Base-by-base conservation (phyloP, 2,113 vertebrate genomes). In the Brachypteracias leptosomus region DNA sequence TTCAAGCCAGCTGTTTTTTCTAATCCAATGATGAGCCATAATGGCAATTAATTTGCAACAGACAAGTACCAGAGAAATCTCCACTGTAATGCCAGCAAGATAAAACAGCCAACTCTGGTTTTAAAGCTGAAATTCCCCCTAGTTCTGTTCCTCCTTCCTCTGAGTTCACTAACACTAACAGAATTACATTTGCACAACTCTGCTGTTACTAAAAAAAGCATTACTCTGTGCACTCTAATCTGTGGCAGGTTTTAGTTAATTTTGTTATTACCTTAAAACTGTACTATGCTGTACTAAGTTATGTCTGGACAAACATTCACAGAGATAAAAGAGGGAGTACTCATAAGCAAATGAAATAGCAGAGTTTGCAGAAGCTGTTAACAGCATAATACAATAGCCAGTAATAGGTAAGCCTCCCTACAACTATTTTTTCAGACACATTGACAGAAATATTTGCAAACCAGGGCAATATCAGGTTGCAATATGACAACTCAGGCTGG, bases 401-500 rank as follows among this genome's bases (percentile, higher is more conserved):
- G 22, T 36, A 80, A 54, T 16, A 68, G 20, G 26, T 47, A 59
- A 74, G 6, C 13, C 25, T 55, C 24, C 0, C 14, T 47, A 22
- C 18, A 44, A 3, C 3, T 5, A n/a, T 78, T 33, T 73, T 86
- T 94, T 58, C 59, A 87, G 29, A 38, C 10, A 47, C 8, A 66
- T 12, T 7, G 72, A 47, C 8, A 75, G 35, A 80, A 92, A 47
- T 62, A 14, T 29, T 73, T 55, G 31, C n/a, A 80, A 71, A 55
- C 3, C 17, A 51, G 15, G 13, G 13, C 7, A 55, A 6, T 2
- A 38, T 33, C 11, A 71, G 5, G 4, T n/a, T 74, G 25, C 42
- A 38, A 5, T 16, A 17, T 66, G 28, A 58, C 51, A 77, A 5
- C 26, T 19, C 1, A 0, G 13, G 28, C 5, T 9, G 21, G 5